Evolutionary conservation across 2,888 invertebrate genomes (phyloP).

Genomic region (Acleris holmiana): DNA sequence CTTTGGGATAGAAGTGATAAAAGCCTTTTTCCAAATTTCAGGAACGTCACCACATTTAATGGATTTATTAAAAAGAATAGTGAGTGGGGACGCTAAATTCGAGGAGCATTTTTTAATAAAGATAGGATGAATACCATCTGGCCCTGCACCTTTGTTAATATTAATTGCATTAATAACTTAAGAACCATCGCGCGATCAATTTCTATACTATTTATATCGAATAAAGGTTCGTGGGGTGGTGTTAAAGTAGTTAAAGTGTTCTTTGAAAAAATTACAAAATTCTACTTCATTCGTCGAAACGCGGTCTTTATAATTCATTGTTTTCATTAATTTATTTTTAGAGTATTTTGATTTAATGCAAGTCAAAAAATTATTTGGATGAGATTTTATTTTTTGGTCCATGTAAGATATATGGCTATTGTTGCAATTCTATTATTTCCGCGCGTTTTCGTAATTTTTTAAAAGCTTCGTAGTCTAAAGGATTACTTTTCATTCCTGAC

Average conservation of each 20-base stretch:
- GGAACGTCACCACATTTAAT: background rate
- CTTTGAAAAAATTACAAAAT: constrained; percentile 9
- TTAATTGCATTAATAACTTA: constrained; percentile 15
- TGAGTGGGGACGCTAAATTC: constrained; percentile 7
- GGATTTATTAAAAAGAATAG: constrained; percentile 13
- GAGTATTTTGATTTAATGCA: background rate
- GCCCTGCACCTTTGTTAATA: constrained; percentile 27
- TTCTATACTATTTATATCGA: constrained; percentile 5
- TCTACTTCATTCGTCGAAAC: background rate
- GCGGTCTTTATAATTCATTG: constrained; percentile 1
- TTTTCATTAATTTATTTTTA: background rate
- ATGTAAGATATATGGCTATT: constrained; percentile 17
- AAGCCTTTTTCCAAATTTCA: constrained; percentile 34
- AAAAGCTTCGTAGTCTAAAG: constrained; percentile 11
- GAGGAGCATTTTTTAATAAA: constrained; percentile 11
- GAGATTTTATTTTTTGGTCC: constrained; percentile 18
- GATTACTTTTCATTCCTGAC: constrained; percentile 28
- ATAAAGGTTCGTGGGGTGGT: constrained; percentile 1
- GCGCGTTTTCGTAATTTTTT: constrained; percentile 10
- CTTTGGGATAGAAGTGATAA: constrained; percentile 41
- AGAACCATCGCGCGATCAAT: background rate
- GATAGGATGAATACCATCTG: constrained; percentile 28
- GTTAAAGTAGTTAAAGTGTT: constrained; percentile 1
- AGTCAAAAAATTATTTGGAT: background rate
- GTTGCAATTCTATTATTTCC: constrained; percentile 15